These are phyloP conservation scores for Pelobates fuscus DNA, from an alignment of 2,113 vertebrate genomes.

Conservation along the genomic window DNA sequence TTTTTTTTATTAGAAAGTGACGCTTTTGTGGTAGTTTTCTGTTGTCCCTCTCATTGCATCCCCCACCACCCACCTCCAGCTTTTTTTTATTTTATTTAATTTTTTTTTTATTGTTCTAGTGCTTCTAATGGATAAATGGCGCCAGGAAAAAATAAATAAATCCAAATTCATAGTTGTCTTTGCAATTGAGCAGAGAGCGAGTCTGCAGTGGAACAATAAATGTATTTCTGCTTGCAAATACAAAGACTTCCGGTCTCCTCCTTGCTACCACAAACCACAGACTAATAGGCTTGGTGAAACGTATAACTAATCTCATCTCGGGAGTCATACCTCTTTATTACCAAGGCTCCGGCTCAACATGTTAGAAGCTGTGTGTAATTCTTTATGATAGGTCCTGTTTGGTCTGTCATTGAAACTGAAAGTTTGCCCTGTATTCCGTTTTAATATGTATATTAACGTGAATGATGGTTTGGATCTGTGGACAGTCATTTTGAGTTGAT, in stretches of 20 bases:
- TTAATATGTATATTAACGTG: too few relatives aligned
- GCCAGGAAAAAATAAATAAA: too few relatives aligned
- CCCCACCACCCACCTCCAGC: neutral
- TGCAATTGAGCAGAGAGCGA: neutral
- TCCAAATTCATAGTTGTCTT: neutral
- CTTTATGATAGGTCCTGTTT: slow-evolving; percentile 1
- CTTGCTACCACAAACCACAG: slow-evolving; percentile 59
- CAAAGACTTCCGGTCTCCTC: slow-evolving; percentile 57
- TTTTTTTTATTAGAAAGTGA: too few relatives aligned
- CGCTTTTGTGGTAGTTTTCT: neutral
- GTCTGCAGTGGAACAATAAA: slow-evolving; percentile 19
- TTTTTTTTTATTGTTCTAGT: neutral
- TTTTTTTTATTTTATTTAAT: neutral
- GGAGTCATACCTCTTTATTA: slow-evolving; percentile 47
- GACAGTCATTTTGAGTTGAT: too few relatives aligned
- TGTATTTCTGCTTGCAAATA: slow-evolving; percentile 50
- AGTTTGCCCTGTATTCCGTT: too few relatives aligned
- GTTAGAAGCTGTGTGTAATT: slow-evolving; percentile 54
- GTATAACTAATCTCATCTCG: slow-evolving; percentile 60
- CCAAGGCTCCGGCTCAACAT: slow-evolving; percentile 60
- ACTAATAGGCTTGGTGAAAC: slow-evolving; percentile 62
- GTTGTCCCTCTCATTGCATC: neutral
- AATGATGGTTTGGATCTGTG: too few relatives aligned
- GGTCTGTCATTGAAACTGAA: too few relatives aligned
- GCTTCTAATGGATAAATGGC: neutral